Base-by-base conservation (phyloP, 1,140 invertebrate genomes). In the Lasioglossum baleicum region DNA sequence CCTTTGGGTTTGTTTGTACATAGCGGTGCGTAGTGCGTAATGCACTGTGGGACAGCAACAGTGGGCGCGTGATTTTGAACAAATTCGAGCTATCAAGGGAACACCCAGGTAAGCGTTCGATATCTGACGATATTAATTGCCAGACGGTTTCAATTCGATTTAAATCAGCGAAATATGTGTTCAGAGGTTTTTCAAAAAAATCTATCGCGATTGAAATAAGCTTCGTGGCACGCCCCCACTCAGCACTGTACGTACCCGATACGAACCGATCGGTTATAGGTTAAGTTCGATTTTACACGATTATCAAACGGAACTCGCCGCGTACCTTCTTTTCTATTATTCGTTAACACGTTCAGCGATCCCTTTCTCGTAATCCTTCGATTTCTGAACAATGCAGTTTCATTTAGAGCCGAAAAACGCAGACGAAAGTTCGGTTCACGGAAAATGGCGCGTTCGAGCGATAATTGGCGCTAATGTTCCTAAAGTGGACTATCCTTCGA, bases 51-150 rank as follows among this genome's bases (percentile, higher is more conserved):
- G 94, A 94, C 92, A 93, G 94, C 93, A 95, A 95, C 95, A 94
- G 94, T 95, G 94, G 94, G 95, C 95, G 95, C 95, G 95, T 95
- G 94, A 95, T 95, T 95, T 95, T 95, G 94, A 95, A 95, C 94
- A 94, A 94, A 93, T 93, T 93, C 90, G 92, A 89, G 92, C 92
- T 93, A 93, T 93, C 91, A 89, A 90, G 90, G 79, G 87, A 91
- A 86, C 90, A 87, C 80, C 74, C 87, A 92, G 88, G 92, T 92
- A 90, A 74, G 88, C 85, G 20, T 76, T 63, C 53, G 13, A 75
- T 42, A 74, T 6, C 15, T 2, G 7, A 65, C 42, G 56, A 44
- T 65, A 48, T 76, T 53, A 10, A 40, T 77, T 48, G 10, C 0
- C 6, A 44, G 44, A 63, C 53, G 22, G 63, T 78, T 70, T 51